Evolutionary conservation across 2,113 vertebrate genomes (phyloP), one percentile per base, ranked within the genome.

Genomic region (Phasianus colchicus): DNA sequence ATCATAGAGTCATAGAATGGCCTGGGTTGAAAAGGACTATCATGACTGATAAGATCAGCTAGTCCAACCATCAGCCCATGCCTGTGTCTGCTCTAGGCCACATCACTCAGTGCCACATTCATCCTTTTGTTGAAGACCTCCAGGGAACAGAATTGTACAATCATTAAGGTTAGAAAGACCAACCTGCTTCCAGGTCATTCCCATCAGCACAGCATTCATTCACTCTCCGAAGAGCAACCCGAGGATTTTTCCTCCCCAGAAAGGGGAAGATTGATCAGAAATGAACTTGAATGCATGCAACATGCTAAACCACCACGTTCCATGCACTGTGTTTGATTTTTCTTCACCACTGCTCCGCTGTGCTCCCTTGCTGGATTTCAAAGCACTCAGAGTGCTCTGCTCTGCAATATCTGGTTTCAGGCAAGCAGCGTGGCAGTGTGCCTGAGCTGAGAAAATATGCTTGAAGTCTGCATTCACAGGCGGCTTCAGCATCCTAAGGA

Each of bases 381-480:
- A 67, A 88, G 92, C 86, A 54, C 70, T 82, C 71, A 83, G 78
- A 85, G 83, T 67, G 54, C 76, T 58, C 87, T 90, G 83, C 67
- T 89, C 83, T 91, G 83, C 89, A 86, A 2, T 91, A 89, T 87
- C 89, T 93, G 94, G 83, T 94, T 96, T 95, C 79, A 81, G 95
- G 94, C 93, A 95, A 92, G 64, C 66, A 87, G 91, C 43, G 22
- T 91, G 95, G 96, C 96, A 96, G 86, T 95, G 92, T 96, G 95
- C 95, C 94, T 82, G 71, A 70, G 84, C 67, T 75, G 88, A 90
- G 88, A 88, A 94, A 95, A 91, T 67, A 47, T 27, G 66, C 93
- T 95, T 87, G 73, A 89, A 84, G 86, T 83, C 81, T 87, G 88
- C 88, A 80, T 92, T 93, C 96, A 91, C 71, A 83, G 61, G 86